A percentile compares a stretch with the other conserved stretches of the same genome.
phyloP scores from a whole-genome alignment of 2,888 invertebrate species.

The Adineta ricciae region DNA sequence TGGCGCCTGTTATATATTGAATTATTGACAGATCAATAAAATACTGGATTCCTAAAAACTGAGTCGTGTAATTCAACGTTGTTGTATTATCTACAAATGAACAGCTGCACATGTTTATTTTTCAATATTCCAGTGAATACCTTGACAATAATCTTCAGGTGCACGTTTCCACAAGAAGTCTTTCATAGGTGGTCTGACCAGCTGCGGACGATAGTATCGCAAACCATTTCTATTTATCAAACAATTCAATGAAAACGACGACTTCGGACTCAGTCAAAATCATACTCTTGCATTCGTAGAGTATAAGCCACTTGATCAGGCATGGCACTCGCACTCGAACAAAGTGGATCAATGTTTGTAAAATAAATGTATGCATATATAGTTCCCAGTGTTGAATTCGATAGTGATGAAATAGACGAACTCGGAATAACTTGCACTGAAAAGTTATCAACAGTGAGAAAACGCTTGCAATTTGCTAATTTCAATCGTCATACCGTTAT shows the following conservation, averaged over 20 bases:
- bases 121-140: no score
- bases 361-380: constrained; percentile 15
- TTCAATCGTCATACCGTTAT: not conserved
- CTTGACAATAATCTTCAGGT: constrained; percentile 33
- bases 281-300: constrained; percentile 18
- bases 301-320: constrained; percentile 1
- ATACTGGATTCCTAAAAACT: not conserved
- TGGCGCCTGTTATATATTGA: not conserved
- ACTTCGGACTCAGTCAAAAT: not conserved
- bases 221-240: not conserved
- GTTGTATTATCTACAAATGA: not conserved
- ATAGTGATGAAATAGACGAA: not conserved
- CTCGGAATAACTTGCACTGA: not conserved
- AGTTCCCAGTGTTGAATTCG: not conserved
- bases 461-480: no score
- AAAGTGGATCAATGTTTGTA: not conserved
- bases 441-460: no score
- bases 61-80: not conserved
- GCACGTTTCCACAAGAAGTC: constrained; percentile 28
- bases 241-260: not conserved
- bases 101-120: no score
- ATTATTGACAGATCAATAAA: constrained; percentile 2
- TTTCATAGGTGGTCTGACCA: not conserved
- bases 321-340: not conserved
- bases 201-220: not conserved